Evolutionary conservation across 2,888 invertebrate genomes (phyloP), one percentile per base, ranked within the genome.

Genomic region (Caenorhabditis doughertyi): DNA sequence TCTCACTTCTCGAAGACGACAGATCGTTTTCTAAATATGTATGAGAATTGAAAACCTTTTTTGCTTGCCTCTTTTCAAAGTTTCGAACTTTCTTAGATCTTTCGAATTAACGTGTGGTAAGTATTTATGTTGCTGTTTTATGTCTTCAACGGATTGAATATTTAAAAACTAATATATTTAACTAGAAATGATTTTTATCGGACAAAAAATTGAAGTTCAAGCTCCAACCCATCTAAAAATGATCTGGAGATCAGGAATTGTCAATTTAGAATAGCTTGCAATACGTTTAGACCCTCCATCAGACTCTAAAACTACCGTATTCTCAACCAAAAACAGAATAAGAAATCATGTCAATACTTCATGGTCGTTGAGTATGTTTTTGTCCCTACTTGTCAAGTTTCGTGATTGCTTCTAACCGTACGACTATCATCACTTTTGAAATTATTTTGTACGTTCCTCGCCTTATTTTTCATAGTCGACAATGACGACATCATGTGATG

Each of bases 21-120:
- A 76, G 76, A 76, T 76, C 76, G 68, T 60, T 76, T 76, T 76
- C 68, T 67, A 60, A 68, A 68, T 76, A 60, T 39, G 65, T 65
- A 47, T 42, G 23, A 27, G 53, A 27, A 47, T 55, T 29, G 44
- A 53, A 65, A 32, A 42, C 55, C 58, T 35, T 23, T 25, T 8
- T 55, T n/a, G 2, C 18, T 42, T 23, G 29, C 23, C 23, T 58
- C 23, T 9, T 39, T 47, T 44, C n/a, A 27, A n/a, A 9, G 5
- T 49, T 56, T 62, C 42, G 18, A 11, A 49, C 32, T 32, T 51
- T 23, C 27, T 25, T 2, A 55, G 4, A 16, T 55, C 4, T 16
- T 56, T 29, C 29, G 32, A 27, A 5, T n/a, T n/a, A n/a, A n/a
- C n/a, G n/a, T n/a, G n/a, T n/a, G n/a, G n/a, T n/a, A n/a, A n/a